These are phyloP conservation scores for Spheniscus mendiculus DNA, from an alignment of 2,113 vertebrate genomes.

Conservation along the genomic window DNA sequence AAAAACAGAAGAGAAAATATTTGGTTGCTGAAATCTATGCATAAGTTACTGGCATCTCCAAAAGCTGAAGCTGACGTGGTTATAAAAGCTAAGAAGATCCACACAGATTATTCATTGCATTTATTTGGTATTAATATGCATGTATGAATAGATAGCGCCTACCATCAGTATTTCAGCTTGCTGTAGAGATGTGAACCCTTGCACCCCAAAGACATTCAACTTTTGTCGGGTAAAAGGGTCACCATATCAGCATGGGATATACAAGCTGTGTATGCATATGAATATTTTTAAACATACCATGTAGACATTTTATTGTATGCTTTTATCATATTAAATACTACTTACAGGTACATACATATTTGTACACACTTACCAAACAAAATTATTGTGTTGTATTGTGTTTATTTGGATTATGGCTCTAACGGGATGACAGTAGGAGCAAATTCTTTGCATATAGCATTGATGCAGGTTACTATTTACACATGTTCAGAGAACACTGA, in stretches of 20 bases:
- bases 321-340: not conserved
- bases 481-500: not conserved
- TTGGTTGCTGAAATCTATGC: not conserved
- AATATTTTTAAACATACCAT: not conserved
- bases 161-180: not conserved
- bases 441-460: not conserved
- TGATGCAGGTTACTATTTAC: not conserved
- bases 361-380: not conserved
- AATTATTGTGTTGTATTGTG: not conserved
- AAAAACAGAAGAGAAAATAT: not conserved
- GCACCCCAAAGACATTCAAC: not conserved
- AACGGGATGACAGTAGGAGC: not conserved
- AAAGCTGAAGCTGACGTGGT: not conserved
- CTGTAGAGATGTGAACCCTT: not conserved
- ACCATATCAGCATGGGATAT: not conserved
- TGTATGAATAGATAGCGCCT: not conserved
- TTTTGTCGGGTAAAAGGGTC: not conserved
- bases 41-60: not conserved
- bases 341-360: not conserved
- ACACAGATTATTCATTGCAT: not conserved
- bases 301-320: not conserved
- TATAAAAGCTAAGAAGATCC: not conserved
- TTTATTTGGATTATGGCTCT: not conserved
- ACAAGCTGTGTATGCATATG: fast-evolving
- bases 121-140: not conserved